Evolutionary conservation across 2,797 vertebrate species (phyloP).

Genomic region (Lepidocolaptes lacrymiger): DNA sequence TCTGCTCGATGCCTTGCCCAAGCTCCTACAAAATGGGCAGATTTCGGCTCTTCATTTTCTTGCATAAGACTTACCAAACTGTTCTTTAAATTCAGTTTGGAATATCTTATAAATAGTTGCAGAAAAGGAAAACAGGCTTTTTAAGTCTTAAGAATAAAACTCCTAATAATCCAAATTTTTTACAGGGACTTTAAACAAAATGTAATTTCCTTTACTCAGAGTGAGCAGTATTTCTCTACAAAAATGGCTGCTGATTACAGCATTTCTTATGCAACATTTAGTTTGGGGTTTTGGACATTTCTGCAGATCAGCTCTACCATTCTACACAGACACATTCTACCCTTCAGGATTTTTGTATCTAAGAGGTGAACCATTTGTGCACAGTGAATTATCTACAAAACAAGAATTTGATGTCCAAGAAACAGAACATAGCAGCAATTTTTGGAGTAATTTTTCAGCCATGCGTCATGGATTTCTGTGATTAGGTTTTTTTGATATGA

Average conservation of each 20-base stretch:
- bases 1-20: neutral
- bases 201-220: neutral
- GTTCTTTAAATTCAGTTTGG: neutral
- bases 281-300: neutral
- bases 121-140: neutral
- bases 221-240: neutral
- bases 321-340: neutral
- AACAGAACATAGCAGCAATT: neutral
- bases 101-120: neutral
- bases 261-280: neutral
- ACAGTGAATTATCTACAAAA: slow-evolving; percentile 16
- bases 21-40: neutral
- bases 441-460: slow-evolving; percentile 24
- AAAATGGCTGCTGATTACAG: slow-evolving; percentile 1
- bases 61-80: neutral
- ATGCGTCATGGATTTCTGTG: too few species aligned
- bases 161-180: neutral
- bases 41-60: neutral
- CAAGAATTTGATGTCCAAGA: neutral
- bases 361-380: neutral
- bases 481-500: too few species aligned
- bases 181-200: neutral
- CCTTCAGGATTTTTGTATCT: neutral
- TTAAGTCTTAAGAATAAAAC: neutral
- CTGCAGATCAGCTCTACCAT: neutral